Conservation (phyloP, 2,888 invertebrate species). For the Ornithoptera alexandrae region DNA sequence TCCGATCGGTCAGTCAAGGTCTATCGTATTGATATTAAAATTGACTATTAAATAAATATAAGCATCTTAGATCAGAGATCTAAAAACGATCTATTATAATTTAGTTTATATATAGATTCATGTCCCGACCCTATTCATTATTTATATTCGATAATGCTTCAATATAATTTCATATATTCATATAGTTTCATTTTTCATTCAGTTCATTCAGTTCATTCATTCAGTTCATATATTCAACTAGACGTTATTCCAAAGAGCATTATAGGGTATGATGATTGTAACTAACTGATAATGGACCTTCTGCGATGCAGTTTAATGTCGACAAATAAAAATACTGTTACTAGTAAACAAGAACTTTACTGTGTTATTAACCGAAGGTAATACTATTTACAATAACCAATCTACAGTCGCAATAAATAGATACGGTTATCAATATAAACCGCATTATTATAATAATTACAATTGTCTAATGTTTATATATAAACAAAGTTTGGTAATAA, state of each 20-base stretch:
- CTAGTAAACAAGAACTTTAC: constrained; percentile 30
- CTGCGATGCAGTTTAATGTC: constrained; percentile 45
- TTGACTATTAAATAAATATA: neutral
- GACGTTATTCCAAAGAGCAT: constrained; percentile 15
- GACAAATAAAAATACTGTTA: constrained; percentile 41
- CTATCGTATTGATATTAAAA: constrained; percentile 15
- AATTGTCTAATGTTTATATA: no score
- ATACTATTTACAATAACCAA: constrained; percentile 69
- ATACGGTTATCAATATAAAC: no score
- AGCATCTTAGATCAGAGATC: no score
- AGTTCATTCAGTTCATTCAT: no score
- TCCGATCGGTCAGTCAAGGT: constrained; percentile 26
- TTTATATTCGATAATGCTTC: no score
- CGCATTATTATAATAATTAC: no score
- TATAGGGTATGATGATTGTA: constrained; percentile 24
- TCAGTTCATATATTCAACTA: constrained; percentile 37
- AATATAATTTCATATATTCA: no score
- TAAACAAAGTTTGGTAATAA: no score
- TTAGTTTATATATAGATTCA: no score
- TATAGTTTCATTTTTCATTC: no score
- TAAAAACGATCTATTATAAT: neutral
- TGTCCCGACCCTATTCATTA: no score
- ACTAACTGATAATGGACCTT: constrained; percentile 34
- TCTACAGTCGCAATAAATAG: constrained; percentile 70
- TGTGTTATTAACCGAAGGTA: constrained; percentile 54